A percentile compares a stretch with the other conserved stretches of the same genome.
These are phyloP conservation scores for Platysteira castanea DNA, from an alignment of 2,113 vertebrate species.

Conservation along the genomic window DNA sequence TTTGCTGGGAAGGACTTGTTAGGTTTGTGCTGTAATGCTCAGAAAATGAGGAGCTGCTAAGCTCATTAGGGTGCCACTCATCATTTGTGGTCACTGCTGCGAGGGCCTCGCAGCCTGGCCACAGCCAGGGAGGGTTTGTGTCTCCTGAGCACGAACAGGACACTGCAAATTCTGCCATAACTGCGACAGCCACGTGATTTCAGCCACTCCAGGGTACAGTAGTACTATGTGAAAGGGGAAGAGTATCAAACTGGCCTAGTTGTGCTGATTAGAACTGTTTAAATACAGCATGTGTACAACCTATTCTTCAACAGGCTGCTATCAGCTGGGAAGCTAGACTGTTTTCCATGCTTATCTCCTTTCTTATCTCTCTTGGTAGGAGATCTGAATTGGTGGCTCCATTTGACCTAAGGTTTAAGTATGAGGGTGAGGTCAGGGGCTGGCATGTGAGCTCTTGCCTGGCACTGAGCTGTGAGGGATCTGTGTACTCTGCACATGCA, in stretches of 20 bases:
- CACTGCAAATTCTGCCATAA: background rate
- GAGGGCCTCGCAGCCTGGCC: background rate
- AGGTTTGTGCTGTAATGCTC: background rate
- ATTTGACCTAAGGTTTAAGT: conserved; percentile 6
- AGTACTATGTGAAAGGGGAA: background rate
- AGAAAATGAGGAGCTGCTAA: conserved; percentile 10
- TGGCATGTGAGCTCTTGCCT: background rate
- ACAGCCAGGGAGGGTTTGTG: background rate
- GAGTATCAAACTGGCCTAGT: background rate
- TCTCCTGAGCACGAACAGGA: background rate
- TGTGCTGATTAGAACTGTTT: conserved; percentile 34
- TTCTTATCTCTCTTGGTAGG: background rate
- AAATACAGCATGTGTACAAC: conserved; percentile 17
- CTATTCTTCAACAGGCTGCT: conserved; percentile 6
- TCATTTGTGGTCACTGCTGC: background rate
- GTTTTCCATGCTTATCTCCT: conserved; percentile 18
- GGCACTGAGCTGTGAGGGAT: background rate
- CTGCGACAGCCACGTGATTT: background rate
- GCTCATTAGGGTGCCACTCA: background rate
- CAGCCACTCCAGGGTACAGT: background rate
- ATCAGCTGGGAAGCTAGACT: background rate
- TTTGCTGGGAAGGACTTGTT: background rate
- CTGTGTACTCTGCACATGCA: background rate
- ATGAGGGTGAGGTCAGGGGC: background rate
- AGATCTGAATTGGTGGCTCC: background rate